Conservation (phyloP, 2,113 vertebrate genomes). For the Coryphaenoides rupestris region DNA sequence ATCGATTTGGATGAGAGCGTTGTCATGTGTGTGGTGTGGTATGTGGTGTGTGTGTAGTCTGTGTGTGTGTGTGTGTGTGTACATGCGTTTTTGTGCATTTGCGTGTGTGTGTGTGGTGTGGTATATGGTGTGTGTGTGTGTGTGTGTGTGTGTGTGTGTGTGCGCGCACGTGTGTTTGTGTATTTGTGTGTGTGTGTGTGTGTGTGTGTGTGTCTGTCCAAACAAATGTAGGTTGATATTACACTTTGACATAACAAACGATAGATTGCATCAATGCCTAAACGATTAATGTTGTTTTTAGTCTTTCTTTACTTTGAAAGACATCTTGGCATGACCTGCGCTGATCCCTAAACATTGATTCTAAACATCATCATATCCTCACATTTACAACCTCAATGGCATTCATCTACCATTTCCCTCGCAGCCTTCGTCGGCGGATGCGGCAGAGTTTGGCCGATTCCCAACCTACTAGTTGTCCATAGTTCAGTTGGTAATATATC, state of each 20-base stretch:
- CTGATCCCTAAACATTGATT: no score
- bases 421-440: no score
- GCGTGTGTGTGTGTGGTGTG: background rate
- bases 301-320: background rate
- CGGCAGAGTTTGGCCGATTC: no score
- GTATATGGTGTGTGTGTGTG: background rate
- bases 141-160: background rate
- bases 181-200: background rate
- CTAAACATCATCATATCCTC: no score
- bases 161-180: background rate
- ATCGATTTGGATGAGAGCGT: conserved; percentile 3
- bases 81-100: no score
- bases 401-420: no score
- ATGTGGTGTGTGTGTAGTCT: background rate
- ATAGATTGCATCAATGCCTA: background rate
- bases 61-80: background rate
- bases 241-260: background rate
- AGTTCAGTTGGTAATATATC: no score
- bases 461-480: no score
- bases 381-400: no score
- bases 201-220: background rate
- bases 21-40: background rate
- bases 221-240: no score
- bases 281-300: background rate
- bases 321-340: background rate